Percentiles rank a stretch among this genome's conserved stretches.
Conservation (phyloP, 2,888 invertebrate genomes). For the Spisula solida region DNA sequence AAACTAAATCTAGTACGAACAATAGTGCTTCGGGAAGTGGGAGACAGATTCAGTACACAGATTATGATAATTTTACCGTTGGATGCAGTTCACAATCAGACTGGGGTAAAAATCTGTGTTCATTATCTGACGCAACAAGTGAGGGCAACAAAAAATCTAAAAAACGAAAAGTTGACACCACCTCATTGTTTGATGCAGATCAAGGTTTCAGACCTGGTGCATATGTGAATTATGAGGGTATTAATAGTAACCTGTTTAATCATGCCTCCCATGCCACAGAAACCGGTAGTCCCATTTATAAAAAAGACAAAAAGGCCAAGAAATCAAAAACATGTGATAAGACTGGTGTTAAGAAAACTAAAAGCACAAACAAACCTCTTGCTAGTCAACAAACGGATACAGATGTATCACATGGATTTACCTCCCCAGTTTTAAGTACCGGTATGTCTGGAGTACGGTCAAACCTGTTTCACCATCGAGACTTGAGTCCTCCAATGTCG, state of each 20-base stretch:
- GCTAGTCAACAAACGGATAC: background rate
- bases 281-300: background rate
- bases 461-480: background rate
- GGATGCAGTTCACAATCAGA: background rate
- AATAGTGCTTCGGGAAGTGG: background rate
- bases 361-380: background rate
- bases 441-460: background rate
- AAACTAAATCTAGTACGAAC: background rate
- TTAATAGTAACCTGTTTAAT: background rate
- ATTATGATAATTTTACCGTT: conserved; percentile 1
- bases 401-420: background rate
- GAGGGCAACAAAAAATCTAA: background rate
- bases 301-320: background rate
- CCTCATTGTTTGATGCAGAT: background rate
- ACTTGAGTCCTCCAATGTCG: background rate
- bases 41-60: conserved; percentile 14
- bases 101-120: background rate
- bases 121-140: background rate
- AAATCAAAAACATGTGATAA: background rate
- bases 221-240: background rate
- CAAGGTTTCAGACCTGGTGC: background rate
- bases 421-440: background rate
- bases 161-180: background rate
- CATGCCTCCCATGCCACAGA: background rate
- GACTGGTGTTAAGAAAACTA: background rate